Base-by-base conservation (phyloP, 2,888 invertebrate genomes). In the Synergus japonicus region DNA sequence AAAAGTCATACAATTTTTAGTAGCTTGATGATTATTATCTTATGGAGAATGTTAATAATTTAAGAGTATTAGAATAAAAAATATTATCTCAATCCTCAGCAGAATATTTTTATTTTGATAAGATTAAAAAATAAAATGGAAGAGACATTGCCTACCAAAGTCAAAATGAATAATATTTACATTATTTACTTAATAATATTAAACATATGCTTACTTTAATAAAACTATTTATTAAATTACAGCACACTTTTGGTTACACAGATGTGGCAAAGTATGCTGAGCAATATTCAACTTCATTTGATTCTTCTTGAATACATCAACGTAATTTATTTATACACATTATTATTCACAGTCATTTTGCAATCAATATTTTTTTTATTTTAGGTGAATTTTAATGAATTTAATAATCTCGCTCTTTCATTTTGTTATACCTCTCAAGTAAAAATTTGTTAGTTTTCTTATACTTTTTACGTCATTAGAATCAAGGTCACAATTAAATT, bases 361-460 rank as follows among this genome's bases (percentile, higher is more conserved):
- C n/a, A 58, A 58, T n/a, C 2, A n/a, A 58, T 58, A 3, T 13
- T 37, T n/a, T 41, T 41, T 64, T 29, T 64, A 37, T 64, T 64
- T 37, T 8, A 41, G 10, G 0, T 8, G 8, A 64, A 73, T 37
- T 10, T 37, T 10, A 73, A 54, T 10, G 54, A 49, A 73, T 54
- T 73, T 15, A 29, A n/a, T 37, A 8, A 37, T n/a, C n/a, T 54
- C 2, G 9, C n/a, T 54, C 54, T n/a, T 54, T 54, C 18, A 37
- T 4, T 54, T 73, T 69, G 22, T 37, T 69, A 69, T 41, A 73
- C n/a, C 9, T 41, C 29, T 9, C 29, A 49, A 69, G 29, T n/a
- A 29, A 49, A 54, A 46, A 12, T 13, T 15, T 37, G 49, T 54
- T 54, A 54, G 4, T 54, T 60, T 18, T 4, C 37, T n/a, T 41